Evolutionary conservation across 1,140 invertebrate species (phyloP), one percentile per base, ranked within the genome.

Genomic region (Solenopsis fugax): DNA sequence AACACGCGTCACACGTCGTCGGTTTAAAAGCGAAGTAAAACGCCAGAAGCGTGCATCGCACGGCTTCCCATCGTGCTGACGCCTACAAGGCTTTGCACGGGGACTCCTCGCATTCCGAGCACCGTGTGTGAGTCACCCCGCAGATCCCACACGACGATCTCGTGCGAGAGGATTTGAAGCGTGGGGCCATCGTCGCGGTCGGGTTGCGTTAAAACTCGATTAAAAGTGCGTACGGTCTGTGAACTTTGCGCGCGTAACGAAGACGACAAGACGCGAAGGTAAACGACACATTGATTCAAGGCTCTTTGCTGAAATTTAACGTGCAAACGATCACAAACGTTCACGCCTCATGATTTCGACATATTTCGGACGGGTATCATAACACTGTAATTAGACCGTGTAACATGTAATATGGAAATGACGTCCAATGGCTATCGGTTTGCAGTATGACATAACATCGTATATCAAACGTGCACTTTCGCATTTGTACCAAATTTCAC

Each of bases 121-220:
- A 64, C 78, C 29, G 29, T 29, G 29, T 29, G 29, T 72, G 78
- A 82, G 37, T 82, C 78, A 82, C 24, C 48, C 21, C 18, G 16
- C n/a, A 18, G 64, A 81, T 81, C 78, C 21, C 78, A 82, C 78
- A 48, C 78, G 65, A 71, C 64, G 77, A 41, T 56, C 50, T n/a
- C 48, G 34, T 45, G 52, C n/a, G 48, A 12, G 34, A 80, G n/a
- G 16, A 69, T 37, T 16, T 56, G 5, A 71, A 69, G 48, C 64
- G 64, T 71, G 18, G 29, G 18, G 24, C 67, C 37, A 18, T 24
- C 48, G 13, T 71, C 34, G 1, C 6, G 18, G 12, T 81, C 78
- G 37, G 13, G 65, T 7, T 54, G 34, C 13, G 34, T 6, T 37
- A 13, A 82, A 72, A 58, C 24, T 54, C 52, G 52, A 16, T 76